These are phyloP conservation scores for Antitype chi DNA, from an alignment of 2,888 invertebrate genomes.

Conservation along the genomic window DNA sequence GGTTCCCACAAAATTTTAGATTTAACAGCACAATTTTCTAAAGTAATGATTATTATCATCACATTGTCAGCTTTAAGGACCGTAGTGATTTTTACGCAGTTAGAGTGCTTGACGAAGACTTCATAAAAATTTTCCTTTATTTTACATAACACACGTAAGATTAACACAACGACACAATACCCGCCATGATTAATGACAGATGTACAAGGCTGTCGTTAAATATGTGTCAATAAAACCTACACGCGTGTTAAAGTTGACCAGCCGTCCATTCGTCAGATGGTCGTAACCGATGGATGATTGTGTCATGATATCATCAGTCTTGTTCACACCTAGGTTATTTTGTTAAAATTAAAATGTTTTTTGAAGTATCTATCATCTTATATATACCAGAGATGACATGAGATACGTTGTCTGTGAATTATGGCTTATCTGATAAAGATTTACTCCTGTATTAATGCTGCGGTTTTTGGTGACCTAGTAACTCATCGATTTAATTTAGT, in stretches of 20 bases:
- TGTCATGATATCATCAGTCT: constrained; percentile 56
- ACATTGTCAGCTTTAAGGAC: no score
- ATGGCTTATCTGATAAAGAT: constrained; percentile 1
- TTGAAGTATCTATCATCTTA: constrained; percentile 9
- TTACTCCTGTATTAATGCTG: neutral
- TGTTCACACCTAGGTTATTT: constrained; percentile 35
- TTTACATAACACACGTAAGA: constrained; percentile 40
- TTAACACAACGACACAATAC: constrained; percentile 14
- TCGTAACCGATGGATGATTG: constrained; percentile 39
- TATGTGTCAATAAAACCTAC: constrained; percentile 57
- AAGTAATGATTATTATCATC: no score
- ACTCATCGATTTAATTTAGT: neutral
- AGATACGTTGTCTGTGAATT: constrained; percentile 1
- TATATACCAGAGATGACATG: neutral
- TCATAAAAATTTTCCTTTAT: neutral
- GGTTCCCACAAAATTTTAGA: no score
- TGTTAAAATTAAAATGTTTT: neutral
- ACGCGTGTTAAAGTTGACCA: constrained; percentile 40
- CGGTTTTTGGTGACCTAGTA: neutral
- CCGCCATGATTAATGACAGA: constrained; percentile 38
- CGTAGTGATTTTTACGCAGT: no score
- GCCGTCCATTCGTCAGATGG: constrained; percentile 5
- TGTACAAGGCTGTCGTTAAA: constrained; percentile 47
- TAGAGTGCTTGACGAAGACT: no score
- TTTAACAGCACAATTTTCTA: no score